Evolutionary conservation across 2,888 invertebrate species (phyloP).

Genomic region (Branchellion lobata): DNA sequence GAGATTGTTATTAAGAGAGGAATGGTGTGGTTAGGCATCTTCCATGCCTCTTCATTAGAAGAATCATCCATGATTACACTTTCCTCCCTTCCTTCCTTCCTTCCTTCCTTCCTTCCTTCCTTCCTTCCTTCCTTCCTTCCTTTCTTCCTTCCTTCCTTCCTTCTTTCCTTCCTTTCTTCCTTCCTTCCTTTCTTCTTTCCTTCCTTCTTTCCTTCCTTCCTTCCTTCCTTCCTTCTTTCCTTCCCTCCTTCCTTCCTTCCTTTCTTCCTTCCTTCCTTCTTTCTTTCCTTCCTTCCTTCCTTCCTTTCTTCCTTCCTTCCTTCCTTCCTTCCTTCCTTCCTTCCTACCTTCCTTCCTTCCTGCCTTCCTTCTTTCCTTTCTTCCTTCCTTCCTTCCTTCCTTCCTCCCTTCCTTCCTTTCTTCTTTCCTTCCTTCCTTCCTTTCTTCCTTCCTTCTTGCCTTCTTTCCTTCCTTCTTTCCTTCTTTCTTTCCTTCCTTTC

Average conservation of each 20-base stretch:
- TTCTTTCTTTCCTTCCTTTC: not conserved
- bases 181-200: not conserved
- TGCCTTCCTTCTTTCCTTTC: not conserved
- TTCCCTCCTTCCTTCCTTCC: not conserved
- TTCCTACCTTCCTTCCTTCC: not conserved
- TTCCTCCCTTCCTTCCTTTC: not conserved
- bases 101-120: not conserved
- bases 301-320: not conserved
- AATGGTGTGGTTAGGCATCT: too few species aligned
- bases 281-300: not conserved
- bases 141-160: not conserved
- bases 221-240: not conserved
- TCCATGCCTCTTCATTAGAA: too few species aligned
- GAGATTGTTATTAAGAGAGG: too few species aligned
- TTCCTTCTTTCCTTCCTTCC: not conserved
- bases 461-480: not conserved
- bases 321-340: slow-evolving; percentile 2
- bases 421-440: not conserved
- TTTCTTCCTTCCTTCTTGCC: not conserved
- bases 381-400: not conserved
- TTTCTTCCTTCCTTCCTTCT: not conserved
- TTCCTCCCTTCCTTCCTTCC: not conserved
- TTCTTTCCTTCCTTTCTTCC: not conserved
- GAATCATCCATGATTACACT: too few species aligned
- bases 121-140: not conserved